Percentiles rank a stretch among this genome's conserved stretches.
These are phyloP conservation scores for Nemoura dubitans DNA, from an alignment of 2,888 invertebrate species.

Conservation along the genomic window DNA sequence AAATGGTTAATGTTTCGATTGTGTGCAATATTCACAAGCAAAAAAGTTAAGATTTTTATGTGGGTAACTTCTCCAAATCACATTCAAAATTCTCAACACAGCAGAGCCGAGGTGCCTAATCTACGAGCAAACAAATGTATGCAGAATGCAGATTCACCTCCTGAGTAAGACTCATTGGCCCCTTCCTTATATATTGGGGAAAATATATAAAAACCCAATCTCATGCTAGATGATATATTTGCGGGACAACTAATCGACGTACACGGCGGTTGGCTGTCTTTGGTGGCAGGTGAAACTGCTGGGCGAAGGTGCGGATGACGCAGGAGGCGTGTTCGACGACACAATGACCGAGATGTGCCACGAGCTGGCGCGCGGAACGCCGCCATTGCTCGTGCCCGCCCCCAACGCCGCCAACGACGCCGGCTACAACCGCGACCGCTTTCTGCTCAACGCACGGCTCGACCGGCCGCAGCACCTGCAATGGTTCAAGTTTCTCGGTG, in stretches of 20 bases:
- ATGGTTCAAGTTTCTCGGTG: conserved; percentile 71
- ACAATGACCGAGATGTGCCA: conserved; percentile 75
- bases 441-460: conserved; percentile 68
- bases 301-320: conserved; percentile 75
- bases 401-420: conserved; percentile 70
- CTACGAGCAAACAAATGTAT: too few relatives aligned
- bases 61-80: too few relatives aligned
- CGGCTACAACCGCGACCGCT: conserved; percentile 70
- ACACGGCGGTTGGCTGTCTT: not conserved
- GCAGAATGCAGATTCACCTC: too few relatives aligned
- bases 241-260: not conserved
- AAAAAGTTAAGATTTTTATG: too few relatives aligned
- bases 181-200: too few relatives aligned
- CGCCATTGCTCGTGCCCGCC: conserved; percentile 69
- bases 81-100: too few relatives aligned
- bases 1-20: too few relatives aligned
- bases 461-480: conserved; percentile 64
- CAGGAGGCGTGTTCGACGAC: conserved; percentile 75
- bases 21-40: too few relatives aligned
- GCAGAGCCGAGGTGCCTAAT: too few relatives aligned
- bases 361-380: conserved; percentile 67
- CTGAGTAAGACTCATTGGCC: too few relatives aligned
- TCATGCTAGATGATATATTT: conserved; percentile 36
- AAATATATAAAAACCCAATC: too few relatives aligned
- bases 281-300: conserved; percentile 65